These are phyloP conservation scores for Montipora efflorescens DNA, from an alignment of 64 coral and sea anemone species.

Conservation along the genomic window DNA sequence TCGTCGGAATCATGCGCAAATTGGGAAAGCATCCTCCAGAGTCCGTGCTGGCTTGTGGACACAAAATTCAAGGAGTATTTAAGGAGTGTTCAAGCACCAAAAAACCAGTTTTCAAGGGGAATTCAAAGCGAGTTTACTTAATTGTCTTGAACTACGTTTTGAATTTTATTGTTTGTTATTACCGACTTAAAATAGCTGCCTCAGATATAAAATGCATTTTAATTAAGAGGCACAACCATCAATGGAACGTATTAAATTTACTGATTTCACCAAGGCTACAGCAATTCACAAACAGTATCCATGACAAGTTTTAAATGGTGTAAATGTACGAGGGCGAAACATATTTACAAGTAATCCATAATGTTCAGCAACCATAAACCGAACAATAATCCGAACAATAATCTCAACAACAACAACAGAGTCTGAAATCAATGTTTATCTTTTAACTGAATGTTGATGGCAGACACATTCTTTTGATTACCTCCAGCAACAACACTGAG, in stretches of 20 bases:
- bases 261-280: not conserved
- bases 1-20: too few species aligned
- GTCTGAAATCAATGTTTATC: not conserved
- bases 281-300: not conserved
- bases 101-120: not conserved
- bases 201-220: not conserved
- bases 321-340: not conserved
- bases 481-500: not conserved
- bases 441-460: not conserved
- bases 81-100: not conserved
- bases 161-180: not conserved
- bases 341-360: not conserved
- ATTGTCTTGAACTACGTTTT: not conserved
- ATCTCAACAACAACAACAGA: not conserved
- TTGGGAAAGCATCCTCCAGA: too few species aligned
- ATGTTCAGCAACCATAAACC: not conserved
- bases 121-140: not conserved
- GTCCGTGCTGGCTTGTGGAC: not conserved
- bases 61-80: not conserved
- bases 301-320: not conserved
- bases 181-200: not conserved
- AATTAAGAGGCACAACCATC: not conserved
- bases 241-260: slow-evolving; percentile 2
- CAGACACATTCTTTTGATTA: not conserved
- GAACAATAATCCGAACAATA: not conserved